Conservation (phyloP, 1,140 invertebrate genomes). For the Procambarus virginalis region DNA sequence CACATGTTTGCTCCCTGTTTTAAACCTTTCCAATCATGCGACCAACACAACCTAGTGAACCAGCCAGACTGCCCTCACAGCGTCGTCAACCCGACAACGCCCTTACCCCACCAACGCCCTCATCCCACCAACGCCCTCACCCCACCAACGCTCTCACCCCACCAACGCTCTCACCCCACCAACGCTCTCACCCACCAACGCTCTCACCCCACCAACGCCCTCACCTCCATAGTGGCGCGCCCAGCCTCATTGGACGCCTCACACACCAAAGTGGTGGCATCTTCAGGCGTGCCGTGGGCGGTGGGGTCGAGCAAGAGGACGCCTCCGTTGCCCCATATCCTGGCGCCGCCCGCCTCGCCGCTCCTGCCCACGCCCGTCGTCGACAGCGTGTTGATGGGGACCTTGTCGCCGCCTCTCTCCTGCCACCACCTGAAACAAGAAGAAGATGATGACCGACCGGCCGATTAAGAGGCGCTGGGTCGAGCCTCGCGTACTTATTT, state of each 20-base stretch:
- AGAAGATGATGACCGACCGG: too few species aligned
- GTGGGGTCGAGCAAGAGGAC: constrained; percentile 21
- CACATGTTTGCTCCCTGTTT: too few species aligned
- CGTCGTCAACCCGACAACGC: too few species aligned
- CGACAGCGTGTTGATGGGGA: constrained; percentile 9
- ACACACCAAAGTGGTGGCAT: constrained; percentile 22
- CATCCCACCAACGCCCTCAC: too few species aligned
- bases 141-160: too few species aligned
- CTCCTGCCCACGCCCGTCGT: constrained; percentile 2
- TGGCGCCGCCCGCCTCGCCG: constrained; percentile 4
- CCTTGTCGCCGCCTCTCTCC: constrained; percentile 34
- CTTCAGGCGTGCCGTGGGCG: background rate
- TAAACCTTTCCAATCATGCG: too few species aligned
- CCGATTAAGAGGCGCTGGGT: too few species aligned
- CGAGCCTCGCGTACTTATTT: too few species aligned
- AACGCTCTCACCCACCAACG: background rate
- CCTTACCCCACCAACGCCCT: too few species aligned
- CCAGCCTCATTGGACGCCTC: constrained; percentile 51
- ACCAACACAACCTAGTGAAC: too few species aligned
- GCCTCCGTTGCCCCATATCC: constrained; percentile 2
- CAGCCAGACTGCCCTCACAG: too few species aligned
- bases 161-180: background rate
- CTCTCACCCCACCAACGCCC: constrained; percentile 9
- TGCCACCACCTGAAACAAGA: constrained; percentile 40
- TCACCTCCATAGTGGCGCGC: constrained; percentile 43